Evolutionary conservation across 2,113 vertebrate genomes (phyloP).

Genomic region (Misgurnus anguillicaudatus): DNA sequence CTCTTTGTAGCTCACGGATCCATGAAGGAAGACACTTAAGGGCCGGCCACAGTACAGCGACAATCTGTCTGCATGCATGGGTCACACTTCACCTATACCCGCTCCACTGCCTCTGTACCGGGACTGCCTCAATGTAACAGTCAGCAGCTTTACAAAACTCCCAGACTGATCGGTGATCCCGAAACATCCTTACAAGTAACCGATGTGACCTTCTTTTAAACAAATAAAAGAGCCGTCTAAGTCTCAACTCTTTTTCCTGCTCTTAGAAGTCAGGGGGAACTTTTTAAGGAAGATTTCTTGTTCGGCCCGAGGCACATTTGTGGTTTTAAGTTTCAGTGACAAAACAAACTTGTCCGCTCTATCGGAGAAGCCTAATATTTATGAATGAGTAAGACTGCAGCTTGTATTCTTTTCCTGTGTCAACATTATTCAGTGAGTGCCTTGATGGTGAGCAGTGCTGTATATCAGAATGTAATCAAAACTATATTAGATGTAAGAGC

Average conservation of each 20-base stretch:
- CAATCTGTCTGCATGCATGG: slow-evolving; percentile 6
- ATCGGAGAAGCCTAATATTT: slow-evolving; percentile 48
- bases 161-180: slow-evolving; percentile 1
- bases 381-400: slow-evolving; percentile 34
- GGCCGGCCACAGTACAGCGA: background rate
- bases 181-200: slow-evolving; percentile 33
- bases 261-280: slow-evolving; percentile 30
- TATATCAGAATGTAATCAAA: background rate
- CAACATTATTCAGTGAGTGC: background rate
- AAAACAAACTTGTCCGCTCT: slow-evolving; percentile 38
- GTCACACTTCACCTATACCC: slow-evolving; percentile 21
- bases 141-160: slow-evolving; percentile 7
- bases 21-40: slow-evolving; percentile 54
- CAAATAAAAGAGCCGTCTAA: slow-evolving; percentile 24
- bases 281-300: slow-evolving; percentile 23
- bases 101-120: slow-evolving; percentile 36
- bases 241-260: slow-evolving; percentile 31
- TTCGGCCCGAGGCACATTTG: slow-evolving; percentile 38
- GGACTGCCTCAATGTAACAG: slow-evolving; percentile 2
- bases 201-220: slow-evolving; percentile 20
- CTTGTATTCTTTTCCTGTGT: slow-evolving; percentile 45
- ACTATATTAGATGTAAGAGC: background rate
- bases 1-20: slow-evolving; percentile 51
- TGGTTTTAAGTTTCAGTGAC: slow-evolving; percentile 46
- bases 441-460: background rate